These are phyloP conservation scores for Coreius guichenoti DNA, from an alignment of 2,797 vertebrate genomes.

Conservation along the genomic window DNA sequence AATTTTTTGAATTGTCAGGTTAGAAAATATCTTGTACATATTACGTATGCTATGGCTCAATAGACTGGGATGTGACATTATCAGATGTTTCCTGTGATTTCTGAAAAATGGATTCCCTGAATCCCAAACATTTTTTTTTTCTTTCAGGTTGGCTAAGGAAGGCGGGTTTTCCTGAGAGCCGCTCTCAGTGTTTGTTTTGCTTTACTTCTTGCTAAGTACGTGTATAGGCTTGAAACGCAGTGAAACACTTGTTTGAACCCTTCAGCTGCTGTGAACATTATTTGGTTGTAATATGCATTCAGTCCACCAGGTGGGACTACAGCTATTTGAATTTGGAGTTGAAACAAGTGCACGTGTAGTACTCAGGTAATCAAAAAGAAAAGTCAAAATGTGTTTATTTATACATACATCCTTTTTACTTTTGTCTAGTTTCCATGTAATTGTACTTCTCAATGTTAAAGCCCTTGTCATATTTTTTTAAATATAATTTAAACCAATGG, in stretches of 20 bases:
- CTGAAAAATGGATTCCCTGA: too few relatives aligned
- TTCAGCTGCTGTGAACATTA: not conserved
- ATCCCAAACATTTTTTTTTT: not conserved
- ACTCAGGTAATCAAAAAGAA: not conserved
- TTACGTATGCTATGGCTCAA: not conserved
- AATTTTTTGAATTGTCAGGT: not conserved
- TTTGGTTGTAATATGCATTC: slow-evolving; percentile 17
- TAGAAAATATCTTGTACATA: not conserved
- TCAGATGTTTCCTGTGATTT: not conserved
- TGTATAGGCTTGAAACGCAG: slow-evolving; percentile 6
- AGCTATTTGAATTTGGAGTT: not conserved
- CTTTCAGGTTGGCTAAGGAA: not conserved
- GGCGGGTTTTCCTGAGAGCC: not conserved
- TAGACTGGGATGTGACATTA: not conserved
- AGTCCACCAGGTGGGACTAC: slow-evolving; percentile 5
- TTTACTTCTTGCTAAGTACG: not conserved
- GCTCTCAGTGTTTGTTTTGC: not conserved
- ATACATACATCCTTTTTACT: not conserved
- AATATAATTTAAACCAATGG: not conserved
- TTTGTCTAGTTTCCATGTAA: not conserved
- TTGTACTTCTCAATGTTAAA: not conserved
- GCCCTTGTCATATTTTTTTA: not conserved
- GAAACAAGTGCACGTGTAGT: not conserved
- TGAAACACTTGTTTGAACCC: not conserved
- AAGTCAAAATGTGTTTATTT: not conserved